Evolutionary conservation across 2,888 invertebrate species (phyloP).

Genomic region (Oscheius myriophilus): DNA sequence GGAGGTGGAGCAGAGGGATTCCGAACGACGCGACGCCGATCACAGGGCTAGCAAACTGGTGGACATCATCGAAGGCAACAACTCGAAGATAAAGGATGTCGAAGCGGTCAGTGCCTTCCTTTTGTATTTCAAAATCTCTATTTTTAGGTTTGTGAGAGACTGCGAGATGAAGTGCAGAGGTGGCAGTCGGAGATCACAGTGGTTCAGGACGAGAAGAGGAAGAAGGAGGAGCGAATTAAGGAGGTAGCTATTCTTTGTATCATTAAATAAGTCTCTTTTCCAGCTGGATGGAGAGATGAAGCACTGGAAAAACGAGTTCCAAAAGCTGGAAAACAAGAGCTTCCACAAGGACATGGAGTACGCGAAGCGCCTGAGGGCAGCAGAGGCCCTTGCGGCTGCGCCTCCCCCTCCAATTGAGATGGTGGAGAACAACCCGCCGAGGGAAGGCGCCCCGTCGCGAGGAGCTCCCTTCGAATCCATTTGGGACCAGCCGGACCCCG

Average conservation of each 20-base stretch:
- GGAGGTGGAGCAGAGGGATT: conserved; percentile 26
- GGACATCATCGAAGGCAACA: conserved; percentile 27
- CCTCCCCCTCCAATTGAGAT: background rate
- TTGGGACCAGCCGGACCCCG: conserved; percentile 40
- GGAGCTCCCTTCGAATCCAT: conserved; percentile 16
- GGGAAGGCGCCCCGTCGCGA: conserved; percentile 23
- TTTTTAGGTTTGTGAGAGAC: conserved; percentile 16
- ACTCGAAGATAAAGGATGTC: conserved; percentile 28
- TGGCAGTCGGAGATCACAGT: conserved; percentile 36
- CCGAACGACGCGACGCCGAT: conserved; percentile 37
- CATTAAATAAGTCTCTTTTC: background rate
- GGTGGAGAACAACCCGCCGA: background rate
- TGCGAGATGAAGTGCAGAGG: conserved; percentile 35
- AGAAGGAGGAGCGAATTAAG: conserved; percentile 44
- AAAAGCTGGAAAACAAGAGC: conserved; percentile 43
- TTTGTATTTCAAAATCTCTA: background rate
- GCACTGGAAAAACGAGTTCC: conserved; percentile 37
- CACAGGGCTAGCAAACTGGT: conserved; percentile 36
- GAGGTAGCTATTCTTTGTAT: conserved; percentile 6
- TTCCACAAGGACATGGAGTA: conserved; percentile 45
- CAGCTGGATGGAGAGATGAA: conserved; percentile 40
- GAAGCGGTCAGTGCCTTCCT: conserved; percentile 26
- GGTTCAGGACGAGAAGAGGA: conserved; percentile 26
- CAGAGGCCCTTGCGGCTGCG: conserved; percentile 6
- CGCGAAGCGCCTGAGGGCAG: conserved; percentile 36